Conservation (phyloP, 2,888 invertebrate species). For the Escarpia spicata region DNA sequence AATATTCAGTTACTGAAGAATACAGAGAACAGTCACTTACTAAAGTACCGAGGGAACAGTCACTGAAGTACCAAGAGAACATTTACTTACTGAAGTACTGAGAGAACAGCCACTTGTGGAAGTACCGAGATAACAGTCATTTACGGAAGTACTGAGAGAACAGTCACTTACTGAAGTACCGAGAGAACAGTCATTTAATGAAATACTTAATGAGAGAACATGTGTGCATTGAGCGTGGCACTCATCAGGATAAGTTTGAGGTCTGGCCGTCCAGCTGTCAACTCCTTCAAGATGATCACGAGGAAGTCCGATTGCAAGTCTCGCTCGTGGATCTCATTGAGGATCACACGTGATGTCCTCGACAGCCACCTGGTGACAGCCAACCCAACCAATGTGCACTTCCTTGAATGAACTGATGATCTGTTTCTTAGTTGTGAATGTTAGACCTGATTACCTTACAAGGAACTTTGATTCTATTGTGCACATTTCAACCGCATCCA, state of each 20-base stretch:
- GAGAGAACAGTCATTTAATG: constrained; percentile 29
- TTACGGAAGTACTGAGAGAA: neutral
- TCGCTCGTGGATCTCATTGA: constrained; percentile 95
- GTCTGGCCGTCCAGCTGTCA: constrained; percentile 69
- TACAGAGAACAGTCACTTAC: neutral
- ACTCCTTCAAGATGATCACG: constrained; percentile 81
- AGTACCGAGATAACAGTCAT: neutral
- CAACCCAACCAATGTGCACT: neutral
- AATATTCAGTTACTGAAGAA: neutral
- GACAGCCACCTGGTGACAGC: constrained; percentile 66
- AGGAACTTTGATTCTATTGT: no score
- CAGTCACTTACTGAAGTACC: neutral
- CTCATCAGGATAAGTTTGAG: constrained; percentile 96
- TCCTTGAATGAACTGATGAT: neutral
- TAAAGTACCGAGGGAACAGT: neutral
- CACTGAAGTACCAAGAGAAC: neutral
- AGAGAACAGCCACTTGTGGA: neutral
- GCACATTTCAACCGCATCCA: no score
- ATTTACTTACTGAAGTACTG: neutral
- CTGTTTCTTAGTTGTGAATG: neutral
- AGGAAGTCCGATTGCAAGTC: constrained; percentile 86
- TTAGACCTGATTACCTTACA: no score
- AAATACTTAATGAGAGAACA: constrained; percentile 75
- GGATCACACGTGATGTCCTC: constrained; percentile 80
- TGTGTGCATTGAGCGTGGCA: constrained; percentile 88